These are phyloP conservation scores for Nomada ruficornis DNA, from an alignment of 2,888 invertebrate genomes.

Conservation along the genomic window DNA sequence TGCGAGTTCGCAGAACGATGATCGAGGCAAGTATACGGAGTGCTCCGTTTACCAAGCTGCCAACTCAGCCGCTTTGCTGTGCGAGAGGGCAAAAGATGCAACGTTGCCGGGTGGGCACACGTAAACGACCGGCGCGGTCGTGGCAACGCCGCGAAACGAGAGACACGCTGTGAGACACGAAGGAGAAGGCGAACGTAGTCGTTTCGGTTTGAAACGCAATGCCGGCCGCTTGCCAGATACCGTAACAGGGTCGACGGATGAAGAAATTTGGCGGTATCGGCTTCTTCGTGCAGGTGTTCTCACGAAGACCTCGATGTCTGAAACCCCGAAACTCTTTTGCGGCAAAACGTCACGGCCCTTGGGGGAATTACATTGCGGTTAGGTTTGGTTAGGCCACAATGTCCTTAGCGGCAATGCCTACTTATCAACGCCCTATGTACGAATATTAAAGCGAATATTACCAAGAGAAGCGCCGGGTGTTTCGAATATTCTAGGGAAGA, in stretches of 20 bases:
- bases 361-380: constrained; percentile 3
- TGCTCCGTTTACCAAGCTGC: constrained; percentile 60
- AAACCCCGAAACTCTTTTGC: constrained; percentile 32
- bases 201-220: constrained; percentile 70
- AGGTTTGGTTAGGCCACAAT: neutral
- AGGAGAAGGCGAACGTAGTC: constrained; percentile 62
- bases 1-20: constrained; percentile 60
- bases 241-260: constrained; percentile 76
- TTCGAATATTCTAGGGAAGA: neutral
- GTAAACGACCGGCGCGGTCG: constrained; percentile 36
- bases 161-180: constrained; percentile 57
- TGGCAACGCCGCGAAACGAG: constrained; percentile 59
- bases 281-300: constrained; percentile 57
- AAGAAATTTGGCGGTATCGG: constrained; percentile 75
- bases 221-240: constrained; percentile 71
- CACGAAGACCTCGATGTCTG: constrained; percentile 17
- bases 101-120: constrained; percentile 51
- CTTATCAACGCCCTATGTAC: neutral
- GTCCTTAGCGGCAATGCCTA: neutral
- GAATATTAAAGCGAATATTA: neutral
- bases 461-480: neutral
- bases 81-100: constrained; percentile 48
- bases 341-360: neutral
- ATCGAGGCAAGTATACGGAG: constrained; percentile 58
- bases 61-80: constrained; percentile 56